phyloP scores from a whole-genome alignment of 2,113 vertebrate genomes.

The Myiozetetes cayanensis region DNA sequence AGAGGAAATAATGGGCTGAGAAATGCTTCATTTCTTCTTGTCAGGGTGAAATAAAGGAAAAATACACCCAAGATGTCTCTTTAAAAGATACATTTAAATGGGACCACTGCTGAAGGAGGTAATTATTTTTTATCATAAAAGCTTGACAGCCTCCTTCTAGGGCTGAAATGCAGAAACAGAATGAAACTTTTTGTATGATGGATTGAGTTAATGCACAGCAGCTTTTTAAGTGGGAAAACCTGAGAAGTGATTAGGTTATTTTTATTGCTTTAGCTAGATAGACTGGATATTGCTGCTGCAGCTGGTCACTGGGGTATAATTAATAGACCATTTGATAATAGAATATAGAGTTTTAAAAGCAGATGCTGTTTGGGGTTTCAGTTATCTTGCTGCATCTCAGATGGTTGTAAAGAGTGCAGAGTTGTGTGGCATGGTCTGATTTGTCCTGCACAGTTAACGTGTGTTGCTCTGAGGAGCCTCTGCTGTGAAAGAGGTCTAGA shows the following conservation, averaged over 20 bases:
- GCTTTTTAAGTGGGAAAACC: conserved; percentile 44
- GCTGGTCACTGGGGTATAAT: conserved; percentile 8
- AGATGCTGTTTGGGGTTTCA: not conserved
- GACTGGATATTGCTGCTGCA: not conserved
- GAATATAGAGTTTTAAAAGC: not conserved
- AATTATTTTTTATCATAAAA: conserved; percentile 53
- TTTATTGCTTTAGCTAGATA: conserved; percentile 47
- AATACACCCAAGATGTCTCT: conserved; percentile 14
- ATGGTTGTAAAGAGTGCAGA: not conserved
- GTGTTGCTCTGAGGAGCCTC: not conserved
- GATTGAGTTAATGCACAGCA: conserved; percentile 29
- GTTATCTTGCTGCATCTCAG: not conserved
- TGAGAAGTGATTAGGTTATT: conserved; percentile 8
- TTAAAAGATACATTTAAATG: conserved; percentile 44
- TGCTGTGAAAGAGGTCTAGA: not conserved
- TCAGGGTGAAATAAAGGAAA: conserved; percentile 38
- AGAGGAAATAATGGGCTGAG: not conserved
- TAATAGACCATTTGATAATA: conserved; percentile 7
- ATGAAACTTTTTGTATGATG: conserved; percentile 16
- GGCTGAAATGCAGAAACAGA: conserved; percentile 41
- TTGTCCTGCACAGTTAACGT: not conserved
- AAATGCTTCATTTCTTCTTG: conserved; percentile 21
- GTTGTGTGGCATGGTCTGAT: accelerated
- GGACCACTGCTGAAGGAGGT: not conserved
- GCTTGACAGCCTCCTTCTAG: conserved; percentile 50